Conservation (phyloP, 1,140 invertebrate genomes). For the Bicyclus anynana region DNA sequence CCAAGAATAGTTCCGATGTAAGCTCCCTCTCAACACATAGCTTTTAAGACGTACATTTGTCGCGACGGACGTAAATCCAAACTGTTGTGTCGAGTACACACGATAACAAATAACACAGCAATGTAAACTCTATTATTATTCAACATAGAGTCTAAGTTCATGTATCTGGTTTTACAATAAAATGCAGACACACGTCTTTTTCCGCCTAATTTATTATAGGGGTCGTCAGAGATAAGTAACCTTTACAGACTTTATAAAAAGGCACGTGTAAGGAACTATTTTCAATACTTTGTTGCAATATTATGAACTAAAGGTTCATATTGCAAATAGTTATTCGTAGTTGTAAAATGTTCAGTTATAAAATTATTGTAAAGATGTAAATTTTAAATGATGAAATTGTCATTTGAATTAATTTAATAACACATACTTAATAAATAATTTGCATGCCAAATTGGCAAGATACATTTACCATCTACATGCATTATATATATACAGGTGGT, state of each 20-base stretch:
- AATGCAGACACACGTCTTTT: slow-evolving; percentile 9
- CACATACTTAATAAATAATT: no score
- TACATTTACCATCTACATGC: no score
- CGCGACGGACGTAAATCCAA: neutral
- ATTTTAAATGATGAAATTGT: no score
- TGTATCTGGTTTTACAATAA: neutral
- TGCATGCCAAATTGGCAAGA: no score
- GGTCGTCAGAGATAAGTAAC: slow-evolving; percentile 6
- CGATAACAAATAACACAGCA: neutral
- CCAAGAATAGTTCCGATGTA: no score
- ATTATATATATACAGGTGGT: no score
- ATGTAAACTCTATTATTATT: neutral
- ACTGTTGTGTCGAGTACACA: slow-evolving; percentile 5
- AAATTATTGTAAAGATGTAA: no score
- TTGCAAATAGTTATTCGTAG: no score
- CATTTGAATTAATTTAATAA: no score
- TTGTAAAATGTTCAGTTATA: no score
- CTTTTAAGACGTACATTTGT: slow-evolving; percentile 10
- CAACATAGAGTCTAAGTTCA: neutral
- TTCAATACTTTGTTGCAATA: neutral
- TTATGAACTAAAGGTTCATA: no score
- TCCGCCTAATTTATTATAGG: slow-evolving; percentile 17
- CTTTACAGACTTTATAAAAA: neutral
- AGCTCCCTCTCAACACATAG: neutral
- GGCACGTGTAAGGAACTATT: slow-evolving; percentile 2